Percentiles rank a stretch among this genome's conserved stretches.
phyloP scores from a whole-genome alignment of 2,888 invertebrate genomes.

The Catonia carolina region DNA sequence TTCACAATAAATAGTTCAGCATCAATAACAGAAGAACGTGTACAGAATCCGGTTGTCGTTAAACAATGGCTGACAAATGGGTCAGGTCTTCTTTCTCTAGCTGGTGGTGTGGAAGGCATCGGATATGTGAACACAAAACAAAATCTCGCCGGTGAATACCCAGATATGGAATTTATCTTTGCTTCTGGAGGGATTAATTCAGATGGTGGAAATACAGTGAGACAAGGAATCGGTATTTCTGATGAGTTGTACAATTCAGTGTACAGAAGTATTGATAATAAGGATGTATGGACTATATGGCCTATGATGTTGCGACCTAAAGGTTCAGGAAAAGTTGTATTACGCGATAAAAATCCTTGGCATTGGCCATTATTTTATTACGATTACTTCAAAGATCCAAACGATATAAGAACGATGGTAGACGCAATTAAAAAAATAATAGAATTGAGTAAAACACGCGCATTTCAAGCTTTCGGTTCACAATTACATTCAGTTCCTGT shows the following conservation, averaged over 20 bases:
- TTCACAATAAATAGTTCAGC: constrained; percentile 47
- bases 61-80: constrained; percentile 31
- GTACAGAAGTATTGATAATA: constrained; percentile 44
- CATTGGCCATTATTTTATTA: constrained; percentile 47
- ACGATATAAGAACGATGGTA: constrained; percentile 38
- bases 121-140: constrained; percentile 54
- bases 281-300: constrained; percentile 47
- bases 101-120: constrained; percentile 53
- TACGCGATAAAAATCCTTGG: constrained; percentile 46
- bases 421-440: constrained; percentile 33
- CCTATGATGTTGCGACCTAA: constrained; percentile 54
- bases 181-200: constrained; percentile 54
- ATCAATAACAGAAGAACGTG: constrained; percentile 23
- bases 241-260: constrained; percentile 45
- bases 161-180: constrained; percentile 65
- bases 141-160: constrained; percentile 44
- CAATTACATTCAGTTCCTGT: constrained; percentile 48
- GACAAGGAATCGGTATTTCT: constrained; percentile 43
- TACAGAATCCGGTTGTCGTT: constrained; percentile 22
- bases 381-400: constrained; percentile 45
- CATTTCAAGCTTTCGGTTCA: constrained; percentile 37
- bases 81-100: constrained; percentile 44
- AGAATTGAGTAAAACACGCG: constrained; percentile 29
- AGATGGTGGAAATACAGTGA: constrained; percentile 47
- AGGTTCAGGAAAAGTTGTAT: constrained; percentile 45